Conservation (phyloP, 2,888 invertebrate genomes). For the Spisula solida region DNA sequence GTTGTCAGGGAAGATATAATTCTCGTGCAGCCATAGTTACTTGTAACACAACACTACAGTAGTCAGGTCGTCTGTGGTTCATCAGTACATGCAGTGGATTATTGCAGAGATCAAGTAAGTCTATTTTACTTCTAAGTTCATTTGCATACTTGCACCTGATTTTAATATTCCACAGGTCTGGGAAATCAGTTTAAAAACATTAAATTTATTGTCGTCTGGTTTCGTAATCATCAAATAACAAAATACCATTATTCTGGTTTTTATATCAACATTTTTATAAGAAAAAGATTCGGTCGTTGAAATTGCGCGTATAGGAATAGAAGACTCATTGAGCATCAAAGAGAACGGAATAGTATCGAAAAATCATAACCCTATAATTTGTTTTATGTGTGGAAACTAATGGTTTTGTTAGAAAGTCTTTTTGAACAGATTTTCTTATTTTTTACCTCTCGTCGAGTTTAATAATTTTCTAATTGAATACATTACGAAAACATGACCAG, state of each 20-base stretch:
- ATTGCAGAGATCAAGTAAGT: conserved; percentile 27
- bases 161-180: neutral
- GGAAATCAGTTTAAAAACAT: neutral
- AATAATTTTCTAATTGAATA: no score
- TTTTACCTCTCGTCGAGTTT: no score
- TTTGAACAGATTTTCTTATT: no score
- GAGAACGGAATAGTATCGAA: no score
- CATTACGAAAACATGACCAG: no score
- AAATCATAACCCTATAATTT: no score
- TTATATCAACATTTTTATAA: neutral
- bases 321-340: no score
- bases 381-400: no score
- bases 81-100: conserved; percentile 41
- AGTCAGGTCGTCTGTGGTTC: conserved; percentile 30
- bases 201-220: neutral
- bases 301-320: no score
- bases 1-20: conserved; percentile 44
- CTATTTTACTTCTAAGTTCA: neutral
- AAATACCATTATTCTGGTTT: neutral
- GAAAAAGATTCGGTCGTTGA: neutral
- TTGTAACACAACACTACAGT: conserved; percentile 8
- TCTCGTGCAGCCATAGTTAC: conserved; percentile 14
- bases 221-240: neutral
- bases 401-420: no score
- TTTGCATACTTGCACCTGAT: neutral